These are phyloP conservation scores for Cepaea hortensis DNA, from an alignment of 2,888 invertebrate species.

Conservation along the genomic window DNA sequence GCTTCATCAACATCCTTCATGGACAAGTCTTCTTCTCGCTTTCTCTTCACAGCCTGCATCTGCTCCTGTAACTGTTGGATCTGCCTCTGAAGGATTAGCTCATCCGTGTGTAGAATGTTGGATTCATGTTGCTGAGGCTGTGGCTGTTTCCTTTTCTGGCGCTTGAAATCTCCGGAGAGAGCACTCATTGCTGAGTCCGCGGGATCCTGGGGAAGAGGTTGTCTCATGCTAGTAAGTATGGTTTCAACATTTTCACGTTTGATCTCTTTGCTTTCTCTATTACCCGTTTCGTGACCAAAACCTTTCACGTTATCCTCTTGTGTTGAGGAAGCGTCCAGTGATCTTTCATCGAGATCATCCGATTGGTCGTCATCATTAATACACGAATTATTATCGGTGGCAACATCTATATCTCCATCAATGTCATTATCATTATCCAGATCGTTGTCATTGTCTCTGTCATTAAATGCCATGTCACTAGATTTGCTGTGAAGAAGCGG, in stretches of 20 bases:
- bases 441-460: constrained; percentile 59
- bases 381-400: constrained; percentile 29
- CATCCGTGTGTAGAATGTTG: constrained; percentile 64
- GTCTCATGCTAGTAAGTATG: constrained; percentile 94
- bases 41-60: constrained; percentile 85
- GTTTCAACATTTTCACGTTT: constrained; percentile 96
- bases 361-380: constrained; percentile 43
- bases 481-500: constrained; percentile 49
- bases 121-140: constrained; percentile 90
- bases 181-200: constrained; percentile 42
- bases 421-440: constrained; percentile 52
- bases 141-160: constrained; percentile 91
- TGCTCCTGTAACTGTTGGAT: constrained; percentile 91
- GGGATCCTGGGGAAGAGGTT: constrained; percentile 51
- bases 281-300: constrained; percentile 10
- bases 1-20: constrained; percentile 1
- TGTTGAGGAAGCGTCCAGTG: constrained; percentile 1
- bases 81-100: constrained; percentile 86
- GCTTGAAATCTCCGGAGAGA: constrained; percentile 58
- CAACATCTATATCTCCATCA: constrained; percentile 45
- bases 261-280: constrained; percentile 77
- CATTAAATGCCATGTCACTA: constrained; percentile 48
- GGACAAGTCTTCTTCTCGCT: constrained; percentile 28
- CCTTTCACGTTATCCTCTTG: constrained; percentile 12
- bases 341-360: constrained; percentile 39